Evolutionary conservation across 2,888 invertebrate species (phyloP), one percentile per base, ranked within the genome.

Genomic region (Corbicula japonica): DNA sequence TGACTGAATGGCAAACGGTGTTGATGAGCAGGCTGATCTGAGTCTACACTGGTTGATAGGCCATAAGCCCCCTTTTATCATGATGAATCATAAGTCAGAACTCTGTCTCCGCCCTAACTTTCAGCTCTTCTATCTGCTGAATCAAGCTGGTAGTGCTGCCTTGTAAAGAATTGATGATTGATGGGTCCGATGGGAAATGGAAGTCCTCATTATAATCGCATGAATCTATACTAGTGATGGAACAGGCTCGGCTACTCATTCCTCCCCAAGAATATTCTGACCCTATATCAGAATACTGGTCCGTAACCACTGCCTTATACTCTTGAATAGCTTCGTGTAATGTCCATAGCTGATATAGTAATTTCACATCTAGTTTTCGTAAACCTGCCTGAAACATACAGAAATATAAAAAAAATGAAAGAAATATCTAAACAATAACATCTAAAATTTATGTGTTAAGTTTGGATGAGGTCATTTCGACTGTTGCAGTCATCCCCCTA

Each of bases 291-390:
- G 91, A 91, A 83, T 87, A 87, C 76, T 87, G 86, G 63, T 89
- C 90, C 78, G 85, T 90, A 83, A 90, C 73, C 84, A 96, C 95
- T 86, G 96, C 95, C 56, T 96, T 95, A 94, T 97, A 97, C 85
- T 98, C 97, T 89, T 97, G 97, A 93, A 98, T 97, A 50, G 97
- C 96, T 93, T 98, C 97, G 94, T 98, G 97, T 65, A 98, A 95
- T 0, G 97, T 96, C 97, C 98, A 97, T 83, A 98, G 95, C 94
- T 98, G 98, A 4, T 97, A 97, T 52, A 98, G 95, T 68, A 98
- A 95, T 0, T 97, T 97, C 87, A 98, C 95, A 94, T 98, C 98
- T 93, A 98, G 93, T 93, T 98, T 97, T 66, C 98, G 96, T 34
- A 98, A 95, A 88, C 97, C 97, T 90, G 96, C 97, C 98, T 98